These are phyloP conservation scores for Polypedilum pembai DNA, from an alignment of 1,140 invertebrate species.

Conservation along the genomic window DNA sequence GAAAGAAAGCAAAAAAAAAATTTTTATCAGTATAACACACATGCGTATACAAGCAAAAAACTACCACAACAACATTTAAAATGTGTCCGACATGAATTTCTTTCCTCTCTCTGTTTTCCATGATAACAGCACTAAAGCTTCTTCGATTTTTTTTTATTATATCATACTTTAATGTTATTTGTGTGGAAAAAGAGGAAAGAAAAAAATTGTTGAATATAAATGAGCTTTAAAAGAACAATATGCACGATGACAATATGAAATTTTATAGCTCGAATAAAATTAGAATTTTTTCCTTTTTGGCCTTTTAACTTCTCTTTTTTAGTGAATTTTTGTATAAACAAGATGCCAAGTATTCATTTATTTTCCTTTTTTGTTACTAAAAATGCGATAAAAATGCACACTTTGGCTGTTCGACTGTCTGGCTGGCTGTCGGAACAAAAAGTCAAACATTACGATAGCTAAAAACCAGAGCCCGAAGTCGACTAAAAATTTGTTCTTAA, in stretches of 20 bases:
- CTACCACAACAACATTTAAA: conserved; percentile 1
- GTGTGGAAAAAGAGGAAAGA: background rate
- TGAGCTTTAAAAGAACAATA: background rate
- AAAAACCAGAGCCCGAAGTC: no score
- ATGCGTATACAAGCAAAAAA: background rate
- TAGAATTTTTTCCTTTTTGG: background rate
- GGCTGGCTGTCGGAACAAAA: no score
- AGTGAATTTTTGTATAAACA: background rate
- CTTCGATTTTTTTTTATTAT: conserved; percentile 9
- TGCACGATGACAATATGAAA: no score
- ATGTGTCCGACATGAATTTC: background rate
- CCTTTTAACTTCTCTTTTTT: background rate
- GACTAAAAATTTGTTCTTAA: no score
- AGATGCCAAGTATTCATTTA: no score
- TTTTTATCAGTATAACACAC: background rate
- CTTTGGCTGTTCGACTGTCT: no score
- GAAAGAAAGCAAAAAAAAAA: no score
- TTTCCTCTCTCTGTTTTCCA: background rate
- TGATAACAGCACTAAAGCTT: background rate
- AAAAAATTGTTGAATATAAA: conserved; percentile 19
- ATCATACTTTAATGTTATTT: background rate
- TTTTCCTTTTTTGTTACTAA: no score
- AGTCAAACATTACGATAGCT: no score
- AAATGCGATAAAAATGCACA: no score
- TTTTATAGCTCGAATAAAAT: no score